Evolutionary conservation across 2,888 invertebrate species (phyloP).

Genomic region (Marasmarcha lunaedactyla): DNA sequence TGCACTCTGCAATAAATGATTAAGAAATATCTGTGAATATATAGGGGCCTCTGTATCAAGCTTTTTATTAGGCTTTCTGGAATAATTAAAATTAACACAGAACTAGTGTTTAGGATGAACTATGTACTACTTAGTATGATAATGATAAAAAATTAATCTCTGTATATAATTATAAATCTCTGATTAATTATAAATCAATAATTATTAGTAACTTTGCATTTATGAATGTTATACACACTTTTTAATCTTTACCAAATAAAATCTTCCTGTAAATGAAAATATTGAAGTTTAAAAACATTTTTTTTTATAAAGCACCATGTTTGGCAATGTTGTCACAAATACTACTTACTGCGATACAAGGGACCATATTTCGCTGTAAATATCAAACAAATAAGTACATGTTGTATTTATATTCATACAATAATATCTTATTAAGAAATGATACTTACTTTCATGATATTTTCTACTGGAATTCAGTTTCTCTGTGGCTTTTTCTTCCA

Average conservation of each 20-base stretch:
- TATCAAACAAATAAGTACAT: no score
- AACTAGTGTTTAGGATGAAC: no score
- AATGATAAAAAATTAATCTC: no score
- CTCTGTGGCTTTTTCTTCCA: slow-evolving; percentile 77
- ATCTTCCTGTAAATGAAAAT: not conserved
- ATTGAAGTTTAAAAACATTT: not conserved
- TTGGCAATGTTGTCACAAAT: not conserved
- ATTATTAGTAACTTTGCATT: not conserved
- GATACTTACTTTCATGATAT: slow-evolving; percentile 73
- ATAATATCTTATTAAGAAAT: not conserved
- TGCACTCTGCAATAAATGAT: slow-evolving; percentile 57
- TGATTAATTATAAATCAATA: no score
- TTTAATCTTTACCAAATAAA: not conserved
- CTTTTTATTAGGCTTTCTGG: no score
- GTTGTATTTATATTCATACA: no score
- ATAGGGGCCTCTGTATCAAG: not conserved
- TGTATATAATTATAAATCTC: no score
- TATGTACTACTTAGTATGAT: no score
- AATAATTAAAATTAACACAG: no score
- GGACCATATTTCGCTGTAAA: slow-evolving; percentile 46
- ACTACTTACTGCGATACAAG: slow-evolving; percentile 47
- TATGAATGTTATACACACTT: not conserved
- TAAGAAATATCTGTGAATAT: not conserved
- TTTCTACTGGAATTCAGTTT: slow-evolving; percentile 74
- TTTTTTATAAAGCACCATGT: not conserved